Evolutionary conservation across 1,140 invertebrate species (phyloP).

Genomic region (Trichonephila inaurata): DNA sequence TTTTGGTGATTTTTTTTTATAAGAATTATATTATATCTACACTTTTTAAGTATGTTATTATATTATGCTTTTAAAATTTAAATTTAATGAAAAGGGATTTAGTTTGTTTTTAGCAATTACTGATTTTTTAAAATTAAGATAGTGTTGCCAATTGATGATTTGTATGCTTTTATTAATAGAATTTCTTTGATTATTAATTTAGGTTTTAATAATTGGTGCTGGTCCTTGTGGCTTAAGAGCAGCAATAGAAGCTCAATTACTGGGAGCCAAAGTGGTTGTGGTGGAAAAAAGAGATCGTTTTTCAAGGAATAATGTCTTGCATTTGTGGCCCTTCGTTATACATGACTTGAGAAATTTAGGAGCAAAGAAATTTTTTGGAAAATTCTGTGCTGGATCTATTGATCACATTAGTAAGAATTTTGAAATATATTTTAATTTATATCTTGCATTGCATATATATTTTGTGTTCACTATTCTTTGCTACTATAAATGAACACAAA

Average conservation of each 20-base stretch:
- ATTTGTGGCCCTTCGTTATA: constrained; percentile 99
- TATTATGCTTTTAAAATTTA: too few species aligned
- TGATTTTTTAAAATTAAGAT: too few species aligned
- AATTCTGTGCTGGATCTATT: constrained; percentile 99
- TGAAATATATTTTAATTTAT: neutral
- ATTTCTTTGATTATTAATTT: neutral
- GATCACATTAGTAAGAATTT: constrained; percentile 93
- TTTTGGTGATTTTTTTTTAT: too few species aligned
- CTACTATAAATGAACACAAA: neutral
- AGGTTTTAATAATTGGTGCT: constrained; percentile 94
- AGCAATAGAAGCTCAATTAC: constrained; percentile 97
- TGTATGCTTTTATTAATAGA: too few species aligned
- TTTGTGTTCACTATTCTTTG: neutral
- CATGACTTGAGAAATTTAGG: constrained; percentile 95
- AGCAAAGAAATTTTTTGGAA: constrained; percentile 99
- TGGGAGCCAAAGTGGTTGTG: constrained; percentile 96
- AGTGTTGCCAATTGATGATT: too few species aligned
- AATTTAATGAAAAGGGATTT: too few species aligned
- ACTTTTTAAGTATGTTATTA: too few species aligned
- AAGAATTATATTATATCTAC: too few species aligned
- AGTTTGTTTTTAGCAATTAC: too few species aligned
- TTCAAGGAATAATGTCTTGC: constrained; percentile 98
- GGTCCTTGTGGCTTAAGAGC: constrained; percentile 97
- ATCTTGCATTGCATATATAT: neutral
- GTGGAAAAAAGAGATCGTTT: constrained; percentile 95